A percentile compares a stretch with the other conserved stretches of the same genome.
These are phyloP conservation scores for Ptychoptera albimana DNA, from an alignment of 2,888 invertebrate species.

Conservation along the genomic window DNA sequence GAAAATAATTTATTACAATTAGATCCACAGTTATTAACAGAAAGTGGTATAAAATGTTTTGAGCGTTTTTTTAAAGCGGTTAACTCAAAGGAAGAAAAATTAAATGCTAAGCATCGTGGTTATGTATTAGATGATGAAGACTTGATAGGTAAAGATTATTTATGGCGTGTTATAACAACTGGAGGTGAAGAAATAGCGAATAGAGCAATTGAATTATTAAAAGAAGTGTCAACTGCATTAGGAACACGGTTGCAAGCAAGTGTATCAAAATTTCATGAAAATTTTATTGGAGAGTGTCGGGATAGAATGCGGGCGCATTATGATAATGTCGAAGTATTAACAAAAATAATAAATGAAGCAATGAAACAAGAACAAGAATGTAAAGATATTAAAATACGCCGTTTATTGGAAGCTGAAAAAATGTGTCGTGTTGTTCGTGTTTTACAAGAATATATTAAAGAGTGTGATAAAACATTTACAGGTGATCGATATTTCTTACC, in stretches of 20 bases:
- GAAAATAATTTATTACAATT: slow-evolving; percentile 84
- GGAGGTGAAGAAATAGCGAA: slow-evolving; percentile 85
- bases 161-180: slow-evolving; percentile 86
- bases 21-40: slow-evolving; percentile 79
- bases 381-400: slow-evolving; percentile 23
- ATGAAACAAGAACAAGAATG: slow-evolving; percentile 17
- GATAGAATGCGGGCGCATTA: slow-evolving; percentile 75
- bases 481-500: slow-evolving; percentile 83
- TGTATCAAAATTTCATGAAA: slow-evolving; percentile 73
- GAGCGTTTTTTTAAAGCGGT: slow-evolving; percentile 57
- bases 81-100: slow-evolving; percentile 85
- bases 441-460: slow-evolving; percentile 85
- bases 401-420: slow-evolving; percentile 49
- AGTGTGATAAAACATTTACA: slow-evolving; percentile 79
- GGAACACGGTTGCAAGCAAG: slow-evolving; percentile 70
- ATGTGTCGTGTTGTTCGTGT: slow-evolving; percentile 91
- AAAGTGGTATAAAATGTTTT: slow-evolving; percentile 86
- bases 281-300: slow-evolving; percentile 82
- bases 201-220: slow-evolving; percentile 78
- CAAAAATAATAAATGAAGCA: slow-evolving; percentile 16
- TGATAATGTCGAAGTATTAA: slow-evolving; percentile 52
- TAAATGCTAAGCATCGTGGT: slow-evolving; percentile 71
- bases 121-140: slow-evolving; percentile 85
- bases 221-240: slow-evolving; percentile 86
- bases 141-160: slow-evolving; percentile 88